These are phyloP conservation scores for Acleris literana DNA, from an alignment of 2,888 invertebrate genomes.

Conservation along the genomic window DNA sequence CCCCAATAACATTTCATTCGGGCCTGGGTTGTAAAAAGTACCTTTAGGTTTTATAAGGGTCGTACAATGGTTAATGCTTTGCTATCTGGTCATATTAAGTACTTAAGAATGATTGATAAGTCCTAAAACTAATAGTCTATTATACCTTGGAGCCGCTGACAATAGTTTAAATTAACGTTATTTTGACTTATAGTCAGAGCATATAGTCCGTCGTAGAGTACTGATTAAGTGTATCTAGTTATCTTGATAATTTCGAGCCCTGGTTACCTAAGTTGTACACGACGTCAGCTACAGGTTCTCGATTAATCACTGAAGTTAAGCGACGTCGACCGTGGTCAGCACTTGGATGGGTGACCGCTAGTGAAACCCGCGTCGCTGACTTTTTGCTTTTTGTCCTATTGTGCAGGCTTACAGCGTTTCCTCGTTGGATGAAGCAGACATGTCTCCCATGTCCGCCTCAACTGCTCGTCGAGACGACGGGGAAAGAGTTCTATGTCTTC, in stretches of 20 bases:
- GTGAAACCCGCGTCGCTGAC: slow-evolving; percentile 45
- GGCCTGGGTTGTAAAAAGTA: too few species aligned
- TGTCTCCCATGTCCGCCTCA: slow-evolving; percentile 89
- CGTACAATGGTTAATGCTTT: too few species aligned
- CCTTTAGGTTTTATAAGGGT: too few species aligned
- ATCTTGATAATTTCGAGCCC: not conserved
- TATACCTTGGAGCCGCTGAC: too few species aligned
- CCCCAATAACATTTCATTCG: too few species aligned
- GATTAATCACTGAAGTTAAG: slow-evolving; percentile 49
- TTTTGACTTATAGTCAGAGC: too few species aligned
- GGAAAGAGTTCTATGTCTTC: slow-evolving; percentile 84
- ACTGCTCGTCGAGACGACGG: slow-evolving; percentile 79
- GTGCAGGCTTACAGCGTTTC: slow-evolving; percentile 87
- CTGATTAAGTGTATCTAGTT: not conserved
- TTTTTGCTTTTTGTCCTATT: slow-evolving; percentile 11
- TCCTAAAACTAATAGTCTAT: too few species aligned
- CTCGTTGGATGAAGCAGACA: slow-evolving; percentile 93
- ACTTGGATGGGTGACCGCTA: slow-evolving; percentile 48
- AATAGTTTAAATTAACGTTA: too few species aligned
- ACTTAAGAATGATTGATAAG: too few species aligned
- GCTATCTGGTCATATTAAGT: too few species aligned
- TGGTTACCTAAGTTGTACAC: slow-evolving; percentile 30
- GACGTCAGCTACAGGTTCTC: slow-evolving; percentile 47
- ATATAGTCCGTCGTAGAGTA: too few species aligned
- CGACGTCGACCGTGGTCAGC: slow-evolving; percentile 48